Evolutionary conservation across 2,113 vertebrate genomes (phyloP), one percentile per base, ranked within the genome.

Genomic region (Siniperca knerii): DNA sequence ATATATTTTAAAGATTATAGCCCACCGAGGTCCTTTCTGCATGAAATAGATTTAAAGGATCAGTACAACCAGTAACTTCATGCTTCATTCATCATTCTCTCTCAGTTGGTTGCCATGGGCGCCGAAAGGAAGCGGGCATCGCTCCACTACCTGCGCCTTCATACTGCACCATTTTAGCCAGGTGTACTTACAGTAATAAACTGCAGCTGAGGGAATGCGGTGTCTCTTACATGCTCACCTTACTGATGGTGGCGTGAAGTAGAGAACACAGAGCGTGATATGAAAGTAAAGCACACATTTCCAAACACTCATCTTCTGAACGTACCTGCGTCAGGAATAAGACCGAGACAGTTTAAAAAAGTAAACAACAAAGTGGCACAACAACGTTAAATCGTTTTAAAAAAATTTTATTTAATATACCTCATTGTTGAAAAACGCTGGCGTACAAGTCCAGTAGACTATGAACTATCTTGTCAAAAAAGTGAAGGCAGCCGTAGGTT

Each of bases 191-290:
- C 15, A 52, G 3, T 11, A 40, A 40, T 66, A 66, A 40, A 37
- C 44, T 44, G 54, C 40, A 15, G 7, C 23, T 67, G 21, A 44
- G 23, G 25, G 37, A 5, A 54, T 23, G 23, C 21, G 4, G 21
- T 13, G 12, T 62, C 35, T 37, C 13, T 20, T 25, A 40, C 40
- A 42, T 33, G 2, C 68, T 93, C n/a, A 92, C 94, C 52, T 83
- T 1, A 90, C 0, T 25, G 48, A 80, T 11, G 57, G 21, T 21
- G 50, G 2, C 1, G 46, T 69, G 29, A 80, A 44, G 81, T 74
- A 86, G 18, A 87, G 0, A 2, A 89, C 21, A 42, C 67, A 83
- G 6, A 89, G 2, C 0, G 15, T 9, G 11, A 84, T 1, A 0
- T 62, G 44, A 50, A 92, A 6, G 16, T n/a, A 55, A 8, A 92